A percentile compares a stretch with the other conserved stretches of the same genome.
Conservation (phyloP, 2,113 vertebrate genomes). For the Fregetta grallaria region DNA sequence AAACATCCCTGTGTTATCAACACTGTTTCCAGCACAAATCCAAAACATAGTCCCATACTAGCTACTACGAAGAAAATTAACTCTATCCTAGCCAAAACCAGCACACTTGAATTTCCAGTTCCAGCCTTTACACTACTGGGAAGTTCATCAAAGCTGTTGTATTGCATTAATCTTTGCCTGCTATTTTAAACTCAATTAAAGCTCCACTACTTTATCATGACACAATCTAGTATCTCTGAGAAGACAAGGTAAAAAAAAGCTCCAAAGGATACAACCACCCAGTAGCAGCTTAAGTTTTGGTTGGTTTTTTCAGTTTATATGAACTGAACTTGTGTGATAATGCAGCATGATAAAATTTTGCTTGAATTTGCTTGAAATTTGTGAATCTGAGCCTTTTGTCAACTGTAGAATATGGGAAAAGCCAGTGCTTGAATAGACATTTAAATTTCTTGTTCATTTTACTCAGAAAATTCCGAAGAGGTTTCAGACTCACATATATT, state of each 20-base stretch:
- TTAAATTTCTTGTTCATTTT: background rate
- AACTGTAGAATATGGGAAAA: background rate
- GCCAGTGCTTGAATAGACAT: background rate
- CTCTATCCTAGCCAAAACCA: too few relatives aligned
- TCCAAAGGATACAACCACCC: background rate
- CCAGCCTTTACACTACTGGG: background rate
- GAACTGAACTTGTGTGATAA: background rate
- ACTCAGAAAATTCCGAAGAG: background rate
- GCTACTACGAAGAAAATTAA: too few relatives aligned
- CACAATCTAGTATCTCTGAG: background rate
- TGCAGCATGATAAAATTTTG: background rate
- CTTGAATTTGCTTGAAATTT: background rate
- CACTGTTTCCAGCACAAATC: too few relatives aligned
- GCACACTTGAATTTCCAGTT: background rate
- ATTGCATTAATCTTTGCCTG: background rate
- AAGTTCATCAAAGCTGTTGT: background rate
- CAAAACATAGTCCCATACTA: too few relatives aligned
- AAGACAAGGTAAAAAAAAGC: background rate
- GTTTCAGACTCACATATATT: background rate
- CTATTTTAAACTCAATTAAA: background rate
- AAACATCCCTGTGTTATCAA: too few relatives aligned
- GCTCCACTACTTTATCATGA: background rate
- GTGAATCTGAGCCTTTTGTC: background rate
- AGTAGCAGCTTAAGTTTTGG: background rate
- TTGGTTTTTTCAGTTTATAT: background rate